Percentiles rank a stretch among this genome's conserved stretches.
Evolutionary conservation across 53 echinoderm and acorn worm genomes (phyloP).

Genomic region (Zoroaster sp.): DNA sequence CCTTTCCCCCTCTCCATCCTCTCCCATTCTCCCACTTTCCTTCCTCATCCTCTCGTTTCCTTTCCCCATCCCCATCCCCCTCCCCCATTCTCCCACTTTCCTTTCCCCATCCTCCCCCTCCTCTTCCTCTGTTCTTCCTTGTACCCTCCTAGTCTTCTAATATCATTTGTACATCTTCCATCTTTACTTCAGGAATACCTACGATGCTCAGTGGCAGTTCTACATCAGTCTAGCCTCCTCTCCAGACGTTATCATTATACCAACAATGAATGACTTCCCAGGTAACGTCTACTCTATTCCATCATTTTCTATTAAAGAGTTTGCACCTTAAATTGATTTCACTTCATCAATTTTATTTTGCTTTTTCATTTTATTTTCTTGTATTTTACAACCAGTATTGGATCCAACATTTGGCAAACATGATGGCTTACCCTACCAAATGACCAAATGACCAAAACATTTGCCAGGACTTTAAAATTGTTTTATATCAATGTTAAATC

Average conservation of each 20-base stretch:
- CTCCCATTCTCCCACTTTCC: background rate
- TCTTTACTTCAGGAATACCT: constrained; percentile 51
- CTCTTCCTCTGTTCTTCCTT: background rate
- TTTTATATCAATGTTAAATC: too few species aligned
- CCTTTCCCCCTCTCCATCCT: background rate
- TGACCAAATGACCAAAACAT: too few species aligned
- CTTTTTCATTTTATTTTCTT: background rate
- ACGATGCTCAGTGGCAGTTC: constrained; percentile 84
- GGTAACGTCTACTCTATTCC: constrained; percentile 50
- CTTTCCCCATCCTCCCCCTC: background rate
- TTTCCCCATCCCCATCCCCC: too few species aligned
- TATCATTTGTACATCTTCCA: too few species aligned
- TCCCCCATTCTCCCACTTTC: background rate
- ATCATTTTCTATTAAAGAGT: background rate
- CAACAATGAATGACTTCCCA: constrained; percentile 94
- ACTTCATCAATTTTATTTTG: background rate
- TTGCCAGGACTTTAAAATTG: background rate
- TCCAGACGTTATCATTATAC: constrained; percentile 73
- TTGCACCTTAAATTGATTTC: too few species aligned
- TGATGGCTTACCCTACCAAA: too few species aligned
- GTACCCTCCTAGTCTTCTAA: too few species aligned
- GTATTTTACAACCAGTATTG: background rate
- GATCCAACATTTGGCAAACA: background rate
- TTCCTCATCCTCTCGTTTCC: background rate
- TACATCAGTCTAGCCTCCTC: constrained; percentile 64